Conservation (phyloP, 2,797 vertebrate species). For the Hemibagrus guttatus region DNA sequence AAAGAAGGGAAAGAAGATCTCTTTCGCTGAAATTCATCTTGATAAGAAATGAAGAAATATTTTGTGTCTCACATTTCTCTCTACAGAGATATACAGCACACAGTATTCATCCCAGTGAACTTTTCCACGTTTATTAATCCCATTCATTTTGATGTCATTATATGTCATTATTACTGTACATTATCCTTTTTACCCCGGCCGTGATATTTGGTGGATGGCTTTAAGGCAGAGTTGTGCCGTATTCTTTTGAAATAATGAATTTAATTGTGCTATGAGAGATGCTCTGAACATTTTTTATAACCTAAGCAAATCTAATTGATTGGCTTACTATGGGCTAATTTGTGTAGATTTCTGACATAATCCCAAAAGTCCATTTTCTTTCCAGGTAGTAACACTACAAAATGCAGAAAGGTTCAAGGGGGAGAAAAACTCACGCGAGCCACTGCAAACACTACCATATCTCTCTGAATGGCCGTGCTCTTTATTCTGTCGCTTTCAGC, state of each 20-base stretch:
- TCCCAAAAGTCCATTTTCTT: not conserved
- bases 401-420: not conserved
- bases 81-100: not conserved
- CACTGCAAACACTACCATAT: not conserved
- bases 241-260: not conserved
- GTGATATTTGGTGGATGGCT: not conserved
- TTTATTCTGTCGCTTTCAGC: not conserved
- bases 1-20: not conserved
- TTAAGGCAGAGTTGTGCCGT: not conserved
- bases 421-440: not conserved
- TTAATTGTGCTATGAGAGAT: not conserved
- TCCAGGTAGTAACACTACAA: not conserved
- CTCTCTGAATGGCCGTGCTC: conserved; percentile 25
- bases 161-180: not conserved
- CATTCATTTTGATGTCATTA: not conserved
- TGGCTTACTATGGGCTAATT: not conserved
- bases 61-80: not conserved
- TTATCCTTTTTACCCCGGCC: not conserved
- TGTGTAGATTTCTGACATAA: not conserved
- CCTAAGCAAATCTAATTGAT: not conserved
- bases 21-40: not conserved
- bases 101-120: not conserved
- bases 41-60: not conserved
- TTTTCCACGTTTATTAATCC: not conserved
- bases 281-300: not conserved